phyloP scores from a whole-genome alignment of 1,140 invertebrate genomes.

The Conopomorpha cramerella region DNA sequence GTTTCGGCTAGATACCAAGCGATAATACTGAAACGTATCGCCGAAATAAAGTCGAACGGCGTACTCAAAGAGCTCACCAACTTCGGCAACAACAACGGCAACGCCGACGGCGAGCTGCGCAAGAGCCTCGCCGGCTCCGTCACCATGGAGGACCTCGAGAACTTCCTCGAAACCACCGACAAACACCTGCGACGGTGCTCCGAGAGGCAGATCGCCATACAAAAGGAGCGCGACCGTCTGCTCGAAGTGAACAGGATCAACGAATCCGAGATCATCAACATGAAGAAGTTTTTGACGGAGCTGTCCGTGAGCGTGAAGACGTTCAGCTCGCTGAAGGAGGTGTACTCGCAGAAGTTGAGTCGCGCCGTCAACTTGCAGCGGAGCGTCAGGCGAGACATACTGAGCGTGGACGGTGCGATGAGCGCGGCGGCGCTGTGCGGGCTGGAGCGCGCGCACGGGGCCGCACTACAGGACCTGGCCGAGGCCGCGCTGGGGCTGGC shows the following conservation, averaged over 20 bases:
- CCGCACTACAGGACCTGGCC: constrained; percentile 37
- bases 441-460: constrained; percentile 31
- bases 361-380: constrained; percentile 32
- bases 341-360: constrained; percentile 39
- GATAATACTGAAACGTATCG: constrained; percentile 44
- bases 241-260: constrained; percentile 37
- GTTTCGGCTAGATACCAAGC: constrained; percentile 46
- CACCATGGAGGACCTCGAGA: constrained; percentile 47
- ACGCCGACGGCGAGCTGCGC: constrained; percentile 26
- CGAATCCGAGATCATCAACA: constrained; percentile 39
- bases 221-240: constrained; percentile 42
- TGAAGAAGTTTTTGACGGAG: constrained; percentile 44
- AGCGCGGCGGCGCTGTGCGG: constrained; percentile 26
- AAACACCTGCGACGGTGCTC: constrained; percentile 32
- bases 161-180: constrained; percentile 47
- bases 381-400: constrained; percentile 35
- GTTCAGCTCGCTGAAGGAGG: constrained; percentile 34
- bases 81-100: constrained; percentile 24
- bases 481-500: constrained; percentile 36
- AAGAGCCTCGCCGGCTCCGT: constrained; percentile 29
- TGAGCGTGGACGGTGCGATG: constrained; percentile 27
- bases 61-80: constrained; percentile 45
- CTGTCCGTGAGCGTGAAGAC: constrained; percentile 35
- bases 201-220: constrained; percentile 32
- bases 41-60: constrained; percentile 41